Evolutionary conservation across 2,797 vertebrate genomes (phyloP).

Genomic region (Coccyzus lansbergi): DNA sequence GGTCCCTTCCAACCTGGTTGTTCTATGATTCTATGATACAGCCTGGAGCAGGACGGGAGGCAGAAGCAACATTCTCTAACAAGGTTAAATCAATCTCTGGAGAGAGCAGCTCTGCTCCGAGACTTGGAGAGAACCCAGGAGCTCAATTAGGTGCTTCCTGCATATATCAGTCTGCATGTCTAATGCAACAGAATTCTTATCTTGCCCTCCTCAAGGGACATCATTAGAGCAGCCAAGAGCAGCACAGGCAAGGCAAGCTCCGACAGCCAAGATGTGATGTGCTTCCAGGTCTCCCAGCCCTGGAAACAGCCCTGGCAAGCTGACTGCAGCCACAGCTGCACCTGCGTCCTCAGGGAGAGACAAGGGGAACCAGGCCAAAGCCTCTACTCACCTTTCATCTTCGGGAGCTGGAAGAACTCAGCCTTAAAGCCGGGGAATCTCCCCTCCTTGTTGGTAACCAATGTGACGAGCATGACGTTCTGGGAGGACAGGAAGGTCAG

Average conservation of each 20-base stretch:
- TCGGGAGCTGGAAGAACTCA: slow-evolving; percentile 81
- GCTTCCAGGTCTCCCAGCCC: neutral
- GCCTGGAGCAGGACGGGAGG: neutral
- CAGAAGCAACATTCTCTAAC: neutral
- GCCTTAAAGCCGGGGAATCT: slow-evolving; percentile 90
- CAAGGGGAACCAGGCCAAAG: neutral
- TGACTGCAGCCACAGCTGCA: neutral
- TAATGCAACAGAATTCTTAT: neutral
- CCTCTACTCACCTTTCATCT: slow-evolving; percentile 75
- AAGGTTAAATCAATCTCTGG: neutral
- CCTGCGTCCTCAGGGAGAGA: neutral
- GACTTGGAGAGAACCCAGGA: neutral
- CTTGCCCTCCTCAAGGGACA: neutral
- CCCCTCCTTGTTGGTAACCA: slow-evolving; percentile 81
- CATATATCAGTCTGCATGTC: neutral
- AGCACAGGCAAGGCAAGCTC: neutral
- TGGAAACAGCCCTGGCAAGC: neutral
- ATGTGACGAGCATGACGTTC: slow-evolving; percentile 89
- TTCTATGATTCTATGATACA: too few species aligned
- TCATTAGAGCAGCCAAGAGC: neutral
- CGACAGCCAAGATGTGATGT: neutral
- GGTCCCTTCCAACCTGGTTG: too few species aligned
- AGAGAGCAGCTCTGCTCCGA: neutral
- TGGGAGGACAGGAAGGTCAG: slow-evolving; percentile 91
- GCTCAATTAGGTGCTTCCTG: neutral